Evolutionary conservation across 2,797 vertebrate species (phyloP), one percentile per base, ranked within the genome.

Genomic region (Phrynocephalus forsythii): DNA sequence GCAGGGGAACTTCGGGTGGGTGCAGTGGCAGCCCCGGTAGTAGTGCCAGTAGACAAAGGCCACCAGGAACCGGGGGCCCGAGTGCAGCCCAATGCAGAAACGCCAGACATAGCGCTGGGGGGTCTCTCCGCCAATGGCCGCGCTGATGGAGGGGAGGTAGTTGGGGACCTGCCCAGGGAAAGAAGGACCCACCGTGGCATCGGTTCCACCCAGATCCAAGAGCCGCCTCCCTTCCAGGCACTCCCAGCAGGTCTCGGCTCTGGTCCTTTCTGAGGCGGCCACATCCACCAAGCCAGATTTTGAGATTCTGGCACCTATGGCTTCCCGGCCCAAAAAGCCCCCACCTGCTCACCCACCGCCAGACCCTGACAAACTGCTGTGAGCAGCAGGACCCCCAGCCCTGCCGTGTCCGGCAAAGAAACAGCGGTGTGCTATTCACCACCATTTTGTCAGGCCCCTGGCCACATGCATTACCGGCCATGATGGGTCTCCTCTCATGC

Each of bases 71-170:
- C 99, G 98, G 0, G 99, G 98, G 0, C 98, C 98, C 0, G 98
- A 98, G 95, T 99, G 99, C 69, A 99, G 96, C 3, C 97, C 98
- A 5, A 99, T 97, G 95, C 97, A 98, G 91, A 98, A 96, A 20
- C 98, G 97, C 99, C 99, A 99, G 84, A 99, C 97, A 79, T 99
- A 99, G 75, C 98, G 97, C 96, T 99, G 98, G 0, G 98, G 99
- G 0, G 98, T 95, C 48, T 96, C 96, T 0, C 96, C 97, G 0
- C 97, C 98, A 33, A 99, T 98, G 81, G 98, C 98, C 0, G 98
- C 97, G 5, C 98, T 99, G 96, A 99, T 98, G 50, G 99, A 99
- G 0, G 99, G 99, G 44, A 99, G 97, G 95, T 98, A 99, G 96
- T 99, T 99, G 2, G 96, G 83, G 1, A 99, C 99, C 99, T 99